Evolutionary conservation across 2,888 invertebrate genomes (phyloP).

Genomic region (Hyposoter dolosus): DNA sequence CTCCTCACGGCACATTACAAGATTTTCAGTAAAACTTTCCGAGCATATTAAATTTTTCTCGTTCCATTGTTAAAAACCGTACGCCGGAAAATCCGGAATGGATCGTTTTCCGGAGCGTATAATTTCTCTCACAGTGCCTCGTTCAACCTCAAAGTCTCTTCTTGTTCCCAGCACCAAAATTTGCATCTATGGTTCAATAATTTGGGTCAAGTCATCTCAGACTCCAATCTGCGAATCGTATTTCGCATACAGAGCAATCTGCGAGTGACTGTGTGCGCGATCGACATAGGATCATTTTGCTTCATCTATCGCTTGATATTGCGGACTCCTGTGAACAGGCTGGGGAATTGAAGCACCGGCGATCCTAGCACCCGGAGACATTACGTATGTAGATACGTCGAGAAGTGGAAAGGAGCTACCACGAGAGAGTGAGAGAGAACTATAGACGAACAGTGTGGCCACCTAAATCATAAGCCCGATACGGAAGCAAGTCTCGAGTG

Average conservation of each 20-base stretch:
- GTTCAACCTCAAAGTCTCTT: neutral
- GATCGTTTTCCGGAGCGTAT: neutral
- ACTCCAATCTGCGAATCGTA: neutral
- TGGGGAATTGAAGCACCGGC: conserved; percentile 44
- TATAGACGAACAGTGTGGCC: conserved; percentile 32
- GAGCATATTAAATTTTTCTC: neutral
- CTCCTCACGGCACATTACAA: neutral
- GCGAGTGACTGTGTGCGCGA: conserved; percentile 36
- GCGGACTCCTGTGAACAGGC: conserved; percentile 20
- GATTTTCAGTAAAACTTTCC: conserved; percentile 3
- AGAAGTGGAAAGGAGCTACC: conserved; percentile 9
- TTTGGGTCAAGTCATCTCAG: conserved; percentile 13
- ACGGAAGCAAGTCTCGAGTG: conserved; percentile 73
- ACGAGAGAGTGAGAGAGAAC: conserved; percentile 12
- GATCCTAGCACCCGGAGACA: conserved; percentile 27
- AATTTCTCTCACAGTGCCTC: neutral
- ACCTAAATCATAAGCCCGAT: conserved; percentile 75
- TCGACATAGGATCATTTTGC: conserved; percentile 59
- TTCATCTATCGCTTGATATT: conserved; percentile 28
- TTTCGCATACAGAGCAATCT: conserved; percentile 31
- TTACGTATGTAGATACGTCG: conserved; percentile 61
- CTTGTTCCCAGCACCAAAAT: neutral
- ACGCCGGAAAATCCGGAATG: neutral
- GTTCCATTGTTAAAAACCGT: neutral
- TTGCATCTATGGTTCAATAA: conserved; percentile 8